Base-by-base conservation (phyloP, 2,888 invertebrate species). In the Sphaerophoria taeniata region DNA sequence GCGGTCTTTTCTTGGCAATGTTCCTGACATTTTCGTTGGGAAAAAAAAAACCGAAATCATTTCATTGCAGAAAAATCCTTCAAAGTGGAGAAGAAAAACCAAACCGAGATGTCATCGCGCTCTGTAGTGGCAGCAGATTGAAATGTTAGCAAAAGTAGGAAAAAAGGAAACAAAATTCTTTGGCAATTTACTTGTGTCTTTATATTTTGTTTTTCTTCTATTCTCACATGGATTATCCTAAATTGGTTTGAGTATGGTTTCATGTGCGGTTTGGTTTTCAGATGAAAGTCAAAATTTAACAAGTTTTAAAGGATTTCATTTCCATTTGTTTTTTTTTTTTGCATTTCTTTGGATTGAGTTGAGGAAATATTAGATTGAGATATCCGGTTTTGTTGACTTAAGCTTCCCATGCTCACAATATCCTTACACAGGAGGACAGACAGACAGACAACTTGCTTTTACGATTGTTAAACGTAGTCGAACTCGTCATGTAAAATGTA, bases 171-270 rank as follows among this genome's bases (percentile, higher is more conserved):
- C 16, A 58, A 43, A 60, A 56, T 16, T 2, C 67, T 73, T 71
- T 80, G 56, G 43, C 55, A 69, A 80, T 80, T 55, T 72, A 60
- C 51, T 76, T 34, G 70, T 69, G 75, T 71, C 72, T 58, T 11
- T 45, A 9, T 47, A 33, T 65, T n/a, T 24, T 24, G 24, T 24
- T 24, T 24, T 24, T 24, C 24, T 24, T 24, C 1, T 24, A 24
- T 24, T 24, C 24, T 24, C 16, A 39, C 51, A 63, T 24, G 72
- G 82, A 77, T 77, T 72, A 82, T 82, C 77, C 72, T 69, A 67
- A 82, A 82, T 80, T 76, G 80, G 70, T 67, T 72, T 60, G 47
- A 61, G 67, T 67, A 75, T 45, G 79, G 79, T 72, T 79, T 75
- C 36, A 36, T 67, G 71, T 79, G 69, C n/a, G 67, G 78, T 70